A percentile compares a stretch with the other conserved stretches of the same genome.
Conservation (phyloP, 2,888 invertebrate genomes). For the Choreutis nemorana region DNA sequence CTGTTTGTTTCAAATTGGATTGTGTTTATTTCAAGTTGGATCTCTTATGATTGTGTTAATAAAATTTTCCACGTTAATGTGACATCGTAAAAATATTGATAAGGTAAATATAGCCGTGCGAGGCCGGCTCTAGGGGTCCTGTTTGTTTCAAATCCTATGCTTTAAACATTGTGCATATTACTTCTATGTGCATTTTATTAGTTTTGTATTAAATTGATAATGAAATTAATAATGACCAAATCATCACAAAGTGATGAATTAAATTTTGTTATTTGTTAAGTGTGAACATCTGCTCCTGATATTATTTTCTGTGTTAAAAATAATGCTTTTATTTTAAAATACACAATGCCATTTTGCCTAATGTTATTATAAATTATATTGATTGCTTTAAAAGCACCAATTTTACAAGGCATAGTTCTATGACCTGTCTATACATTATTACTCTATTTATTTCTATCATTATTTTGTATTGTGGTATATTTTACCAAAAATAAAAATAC, state of each 20-base stretch:
- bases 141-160: conserved; percentile 26
- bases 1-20: no score
- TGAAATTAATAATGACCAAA: conserved; percentile 46
- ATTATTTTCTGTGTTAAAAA: conserved; percentile 58
- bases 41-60: no score
- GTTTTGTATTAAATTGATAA: conserved; percentile 29
- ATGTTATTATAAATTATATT: conserved; percentile 66
- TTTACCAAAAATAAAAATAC: conserved; percentile 67
- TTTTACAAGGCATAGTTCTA: conserved; percentile 66
- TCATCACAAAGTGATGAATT: conserved; percentile 56
- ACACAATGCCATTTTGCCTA: conserved; percentile 67
- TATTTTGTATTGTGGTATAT: conserved; percentile 66
- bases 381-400: conserved; percentile 67
- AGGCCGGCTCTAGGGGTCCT: no score
- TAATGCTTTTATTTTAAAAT: conserved; percentile 63
- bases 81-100: no score
- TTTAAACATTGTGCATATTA: conserved; percentile 39
- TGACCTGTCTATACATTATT: conserved; percentile 65
- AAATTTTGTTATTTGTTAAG: conserved; percentile 38
- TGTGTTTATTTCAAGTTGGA: no score
- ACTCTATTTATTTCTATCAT: conserved; percentile 66
- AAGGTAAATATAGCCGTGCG: no score
- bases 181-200: conserved; percentile 48
- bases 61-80: no score
- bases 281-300: conserved; percentile 58